Evolutionary conservation across 2,113 vertebrate genomes (phyloP).

Genomic region (Microcebus ravelobensis): DNA sequence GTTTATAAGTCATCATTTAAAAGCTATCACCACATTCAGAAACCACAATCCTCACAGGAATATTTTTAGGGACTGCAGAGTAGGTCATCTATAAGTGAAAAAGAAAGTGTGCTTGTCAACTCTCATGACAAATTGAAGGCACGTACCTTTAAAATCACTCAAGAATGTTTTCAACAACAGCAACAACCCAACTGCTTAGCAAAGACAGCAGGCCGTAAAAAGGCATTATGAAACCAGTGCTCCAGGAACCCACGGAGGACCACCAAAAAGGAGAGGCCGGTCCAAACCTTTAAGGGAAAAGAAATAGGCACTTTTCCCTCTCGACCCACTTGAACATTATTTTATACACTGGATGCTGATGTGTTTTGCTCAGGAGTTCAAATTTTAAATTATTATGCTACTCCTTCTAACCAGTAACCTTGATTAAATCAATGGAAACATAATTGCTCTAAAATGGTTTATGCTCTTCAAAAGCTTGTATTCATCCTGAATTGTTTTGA

Average conservation of each 20-base stretch:
- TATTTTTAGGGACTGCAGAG: background rate
- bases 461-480: conserved; percentile 70
- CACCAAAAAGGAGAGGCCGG: background rate
- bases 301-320: fast-evolving
- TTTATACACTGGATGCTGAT: background rate
- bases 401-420: conserved; percentile 3
- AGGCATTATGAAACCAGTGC: background rate
- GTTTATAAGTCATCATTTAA: background rate
- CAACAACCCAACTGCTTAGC: background rate
- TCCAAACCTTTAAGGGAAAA: background rate
- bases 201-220: no score
- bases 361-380: background rate
- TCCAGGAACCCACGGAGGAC: background rate
- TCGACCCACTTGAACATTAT: no score
- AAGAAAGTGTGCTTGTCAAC: background rate
- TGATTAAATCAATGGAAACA: conserved; percentile 75
- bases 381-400: background rate
- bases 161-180: background rate
- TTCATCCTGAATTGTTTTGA: conserved; percentile 56
- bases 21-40: background rate
- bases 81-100: no score
- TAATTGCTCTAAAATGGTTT: conserved; percentile 74
- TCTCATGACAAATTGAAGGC: background rate
- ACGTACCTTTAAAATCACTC: background rate
- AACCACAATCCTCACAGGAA: background rate